A percentile compares a stretch with the other conserved stretches of the same genome.
Conservation (phyloP, 2,113 vertebrate genomes). For the Platysternon megacephalum region DNA sequence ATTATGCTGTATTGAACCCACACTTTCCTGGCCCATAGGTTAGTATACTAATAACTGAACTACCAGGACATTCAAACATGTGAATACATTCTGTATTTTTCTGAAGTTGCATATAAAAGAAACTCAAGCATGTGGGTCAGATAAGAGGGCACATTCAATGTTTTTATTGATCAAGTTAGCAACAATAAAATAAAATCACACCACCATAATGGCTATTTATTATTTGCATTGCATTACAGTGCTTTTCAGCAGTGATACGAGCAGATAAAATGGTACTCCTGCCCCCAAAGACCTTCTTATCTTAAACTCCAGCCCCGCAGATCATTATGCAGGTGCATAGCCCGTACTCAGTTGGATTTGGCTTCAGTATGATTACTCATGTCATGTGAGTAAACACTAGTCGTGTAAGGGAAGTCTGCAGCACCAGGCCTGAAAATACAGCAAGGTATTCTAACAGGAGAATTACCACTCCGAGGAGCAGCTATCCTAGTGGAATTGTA, state of each 20-base stretch:
- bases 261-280: background rate
- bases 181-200: conserved; percentile 46
- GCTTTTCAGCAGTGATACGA: background rate
- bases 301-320: background rate
- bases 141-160: background rate
- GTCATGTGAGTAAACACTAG: background rate
- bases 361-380: background rate
- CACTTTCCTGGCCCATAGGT: background rate
- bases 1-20: background rate
- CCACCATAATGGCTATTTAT: conserved; percentile 18
- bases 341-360: background rate
- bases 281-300: background rate
- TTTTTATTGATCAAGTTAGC: conserved; percentile 47
- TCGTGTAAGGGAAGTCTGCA: background rate
- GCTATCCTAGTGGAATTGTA: background rate
- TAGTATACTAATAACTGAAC: background rate
- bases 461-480: background rate
- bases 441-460: background rate
- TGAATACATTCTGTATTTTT: background rate
- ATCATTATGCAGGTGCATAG: fast-evolving
- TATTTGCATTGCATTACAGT: background rate
- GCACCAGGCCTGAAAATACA: background rate
- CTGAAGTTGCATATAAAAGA: conserved; percentile 1
- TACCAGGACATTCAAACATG: background rate
- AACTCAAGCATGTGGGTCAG: background rate